Evolutionary conservation across 2,888 invertebrate genomes (phyloP), one percentile per base, ranked within the genome.

Genomic region (Steinernema scapterisci): DNA sequence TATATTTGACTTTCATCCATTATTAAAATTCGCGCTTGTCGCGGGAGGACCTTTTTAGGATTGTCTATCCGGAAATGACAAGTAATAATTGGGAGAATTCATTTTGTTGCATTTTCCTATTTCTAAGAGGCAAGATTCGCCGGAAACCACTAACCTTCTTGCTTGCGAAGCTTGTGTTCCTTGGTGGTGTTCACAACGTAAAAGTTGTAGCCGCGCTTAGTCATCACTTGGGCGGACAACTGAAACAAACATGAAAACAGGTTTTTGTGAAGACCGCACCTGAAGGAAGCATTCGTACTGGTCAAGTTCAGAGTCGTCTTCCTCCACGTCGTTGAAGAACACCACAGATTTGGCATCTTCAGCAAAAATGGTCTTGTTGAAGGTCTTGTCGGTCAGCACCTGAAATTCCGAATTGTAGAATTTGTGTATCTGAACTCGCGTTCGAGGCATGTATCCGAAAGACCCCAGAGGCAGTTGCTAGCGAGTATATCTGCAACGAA

Each of bases 261-360:
- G 38, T n/a, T n/a, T n/a, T n/a, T n/a, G n/a, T n/a, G n/a, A n/a
- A n/a, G 48, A 13, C 13, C 6, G 48, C 48, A 85, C 87, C 84
- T 87, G 87, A 27, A 87, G 82, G 80, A 87, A 87, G 79, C 87
- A 87, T 78, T 87, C 87, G 77, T 85, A 87, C 75, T 87, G 87
- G 74, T 87, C 87, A 48, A 85, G 80, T 74, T 88, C 87, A 19
- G 81, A 74, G 74, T 87, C 87, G 43, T 77, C 78, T 27, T 85
- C 86, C 75, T 88, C 87, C 44, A 87, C 85, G 73, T 87, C 87
- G 77, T 87, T 85, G 81, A 87, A 87, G 79, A 87, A 87, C 25
- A 87, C 85, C 7, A 87, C 85, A 16, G 86, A 84, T 76, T 87
- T 87, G 45, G 86, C 85, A 75, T 84, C 87, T 71, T 87, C 85